Percentiles rank a stretch among this genome's conserved stretches.
Evolutionary conservation across 2,888 invertebrate species (phyloP).

Genomic region (Iselma pallidipennis): DNA sequence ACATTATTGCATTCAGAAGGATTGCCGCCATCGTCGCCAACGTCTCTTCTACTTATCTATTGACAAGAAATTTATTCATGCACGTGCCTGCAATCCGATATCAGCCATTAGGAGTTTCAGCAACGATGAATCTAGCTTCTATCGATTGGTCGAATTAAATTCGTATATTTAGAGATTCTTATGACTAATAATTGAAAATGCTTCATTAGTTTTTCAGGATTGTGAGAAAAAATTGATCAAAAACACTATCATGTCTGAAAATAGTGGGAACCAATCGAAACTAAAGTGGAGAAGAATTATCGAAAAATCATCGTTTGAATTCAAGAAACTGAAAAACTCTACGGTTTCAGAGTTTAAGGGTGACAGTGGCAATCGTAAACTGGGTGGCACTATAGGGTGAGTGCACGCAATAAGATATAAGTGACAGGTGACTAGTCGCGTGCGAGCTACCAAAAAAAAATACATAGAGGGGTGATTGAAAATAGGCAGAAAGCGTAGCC

Average conservation of each 20-base stretch:
- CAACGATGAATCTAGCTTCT: neutral
- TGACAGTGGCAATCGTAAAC: conserved; percentile 32
- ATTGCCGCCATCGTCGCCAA: too few species aligned
- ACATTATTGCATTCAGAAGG: too few species aligned
- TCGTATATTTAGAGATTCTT: too few species aligned
- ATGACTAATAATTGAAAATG: too few species aligned
- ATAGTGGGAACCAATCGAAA: too few species aligned
- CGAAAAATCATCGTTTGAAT: conserved; percentile 5
- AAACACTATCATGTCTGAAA: too few species aligned
- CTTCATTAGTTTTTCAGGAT: too few species aligned
- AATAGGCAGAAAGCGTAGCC: conserved; percentile 6
- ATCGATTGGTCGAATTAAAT: conserved; percentile 3
- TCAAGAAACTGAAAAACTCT: too few species aligned
- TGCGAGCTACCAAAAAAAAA: conserved; percentile 41
- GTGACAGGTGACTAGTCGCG: conserved; percentile 48
- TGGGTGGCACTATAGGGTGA: conserved; percentile 27
- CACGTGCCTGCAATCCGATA: conserved; percentile 18
- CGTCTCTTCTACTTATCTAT: too few species aligned
- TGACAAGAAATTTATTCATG: too few species aligned
- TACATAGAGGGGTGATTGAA: conserved; percentile 23
- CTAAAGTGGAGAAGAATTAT: too few species aligned
- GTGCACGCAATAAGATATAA: conserved; percentile 49
- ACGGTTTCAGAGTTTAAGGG: conserved; percentile 4
- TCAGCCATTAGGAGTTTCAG: conserved; percentile 4
- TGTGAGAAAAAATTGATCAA: too few species aligned